Evolutionary conservation across 2,888 invertebrate genomes (phyloP), one percentile per base, ranked within the genome.

Genomic region (Perithous albicinctus): DNA sequence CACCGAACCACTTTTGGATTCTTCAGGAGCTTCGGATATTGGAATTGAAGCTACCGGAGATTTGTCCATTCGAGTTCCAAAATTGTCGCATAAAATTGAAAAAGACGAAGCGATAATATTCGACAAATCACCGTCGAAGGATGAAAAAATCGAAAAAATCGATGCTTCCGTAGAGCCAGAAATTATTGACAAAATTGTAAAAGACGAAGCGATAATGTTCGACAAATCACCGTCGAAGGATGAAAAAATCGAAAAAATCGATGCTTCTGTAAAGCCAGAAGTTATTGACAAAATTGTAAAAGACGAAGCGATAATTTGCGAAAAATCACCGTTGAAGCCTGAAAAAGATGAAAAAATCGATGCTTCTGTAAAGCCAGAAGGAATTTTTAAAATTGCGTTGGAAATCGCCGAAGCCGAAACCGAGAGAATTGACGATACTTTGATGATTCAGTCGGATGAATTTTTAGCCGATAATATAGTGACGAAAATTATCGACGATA

Each of bases 51-150:
- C 38, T n/a, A 41, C 15, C 32, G 75, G 78, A 0, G 78, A 75
- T 1, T 32, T 78, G n/a, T 56, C 64, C 7, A 70, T 75, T 26
- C 63, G 75, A n/a, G 72, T 70, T 61, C 82, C 67, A 12, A 74
- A 38, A 38, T 20, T 81, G n/a, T 2, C 41, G 0, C 23, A 56
- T 63, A 61, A 46, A 75, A 81, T 23, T 66, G 61, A 63, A n/a
- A 23, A 43, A 32, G 26, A n/a, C 0, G 56, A 59, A 46, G 18
- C 67, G 2, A 18, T 15, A 46, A 15, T 15, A 1, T 18, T 6
- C 18, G 18, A 8, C 18, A 46, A 46, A n/a, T n/a, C n/a, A n/a
- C n/a, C n/a, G n/a, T n/a, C n/a, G n/a, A n/a, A n/a, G n/a, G n/a
- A n/a, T n/a, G n/a, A n/a, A n/a, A n/a, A n/a, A n/a, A n/a, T n/a